phyloP scores from a whole-genome alignment of 2,888 invertebrate genomes.

The Euzetes globulus region DNA sequence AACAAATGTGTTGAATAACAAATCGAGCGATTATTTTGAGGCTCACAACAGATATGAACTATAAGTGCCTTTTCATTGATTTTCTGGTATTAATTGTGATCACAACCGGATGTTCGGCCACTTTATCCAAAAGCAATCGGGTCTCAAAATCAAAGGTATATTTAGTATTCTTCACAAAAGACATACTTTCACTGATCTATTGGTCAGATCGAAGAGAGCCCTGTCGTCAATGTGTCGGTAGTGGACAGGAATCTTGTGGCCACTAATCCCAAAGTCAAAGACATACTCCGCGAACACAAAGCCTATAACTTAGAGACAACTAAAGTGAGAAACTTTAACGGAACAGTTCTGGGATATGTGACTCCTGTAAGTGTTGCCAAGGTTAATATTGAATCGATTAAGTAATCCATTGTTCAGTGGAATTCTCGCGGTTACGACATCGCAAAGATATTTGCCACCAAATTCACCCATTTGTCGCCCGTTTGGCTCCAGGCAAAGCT shows the following conservation, averaged over 20 bases:
- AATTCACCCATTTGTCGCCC: conserved; percentile 83
- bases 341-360: conserved; percentile 76
- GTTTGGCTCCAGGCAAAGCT: conserved; percentile 84
- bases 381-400: not conserved
- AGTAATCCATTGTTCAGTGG: conserved; percentile 60
- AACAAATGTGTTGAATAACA: not conserved
- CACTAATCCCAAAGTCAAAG: conserved; percentile 60
- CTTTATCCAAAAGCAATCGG: conserved; percentile 16
- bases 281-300: conserved; percentile 67
- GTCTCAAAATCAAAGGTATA: conserved; percentile 5
- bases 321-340: conserved; percentile 58
- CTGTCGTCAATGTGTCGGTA: conserved; percentile 53
- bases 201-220: conserved; percentile 29
- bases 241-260: conserved; percentile 63
- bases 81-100: not conserved
- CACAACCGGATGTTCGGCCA: conserved; percentile 13
- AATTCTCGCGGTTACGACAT: conserved; percentile 87
- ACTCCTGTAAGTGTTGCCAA: conserved; percentile 63
- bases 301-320: conserved; percentile 65
- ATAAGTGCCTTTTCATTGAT: conserved; percentile 11
- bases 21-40: not conserved
- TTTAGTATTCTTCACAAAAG: no score
- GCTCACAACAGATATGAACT: not conserved
- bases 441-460: conserved; percentile 73
- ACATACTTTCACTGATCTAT: no score